Evolutionary conservation across 2,797 vertebrate species (phyloP).

Genomic region (Poeciliopsis presidionis): DNA sequence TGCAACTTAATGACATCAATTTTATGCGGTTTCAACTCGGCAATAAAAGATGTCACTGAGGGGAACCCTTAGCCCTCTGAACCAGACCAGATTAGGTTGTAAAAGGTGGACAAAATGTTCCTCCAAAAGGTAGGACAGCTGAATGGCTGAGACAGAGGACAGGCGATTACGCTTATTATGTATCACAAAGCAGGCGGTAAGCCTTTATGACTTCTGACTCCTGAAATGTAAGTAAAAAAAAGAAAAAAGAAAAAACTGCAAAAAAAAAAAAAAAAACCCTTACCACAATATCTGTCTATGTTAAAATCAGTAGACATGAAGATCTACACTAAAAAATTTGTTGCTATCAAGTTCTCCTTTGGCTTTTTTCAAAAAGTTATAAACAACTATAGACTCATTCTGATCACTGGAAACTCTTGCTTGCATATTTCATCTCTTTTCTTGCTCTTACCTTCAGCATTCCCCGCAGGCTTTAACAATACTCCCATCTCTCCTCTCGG

Average conservation of each 20-base stretch:
- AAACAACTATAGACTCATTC: neutral
- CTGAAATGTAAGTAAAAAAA: neutral
- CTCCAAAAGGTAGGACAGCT: neutral
- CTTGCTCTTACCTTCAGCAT: neutral
- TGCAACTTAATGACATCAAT: neutral
- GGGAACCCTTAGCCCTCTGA: neutral
- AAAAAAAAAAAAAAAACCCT: too few relatives aligned
- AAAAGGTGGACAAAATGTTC: neutral
- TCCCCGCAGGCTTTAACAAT: slow-evolving; percentile 22
- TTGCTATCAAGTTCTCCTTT: neutral
- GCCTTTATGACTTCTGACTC: neutral
- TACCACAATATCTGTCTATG: neutral
- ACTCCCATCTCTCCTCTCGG: slow-evolving; percentile 3
- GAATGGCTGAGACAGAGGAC: neutral
- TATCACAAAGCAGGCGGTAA: neutral
- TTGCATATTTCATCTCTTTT: slow-evolving; percentile 12
- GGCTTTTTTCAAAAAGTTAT: neutral
- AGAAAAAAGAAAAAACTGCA: too few relatives aligned
- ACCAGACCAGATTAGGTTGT: neutral
- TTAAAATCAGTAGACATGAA: neutral
- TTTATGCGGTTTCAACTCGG: neutral
- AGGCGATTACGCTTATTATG: neutral
- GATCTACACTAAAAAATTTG: neutral
- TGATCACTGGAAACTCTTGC: neutral
- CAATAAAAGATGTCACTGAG: neutral